Evolutionary conservation across 2,113 vertebrate species (phyloP), one percentile per base, ranked within the genome.

Genomic region (Suricata suricatta): DNA sequence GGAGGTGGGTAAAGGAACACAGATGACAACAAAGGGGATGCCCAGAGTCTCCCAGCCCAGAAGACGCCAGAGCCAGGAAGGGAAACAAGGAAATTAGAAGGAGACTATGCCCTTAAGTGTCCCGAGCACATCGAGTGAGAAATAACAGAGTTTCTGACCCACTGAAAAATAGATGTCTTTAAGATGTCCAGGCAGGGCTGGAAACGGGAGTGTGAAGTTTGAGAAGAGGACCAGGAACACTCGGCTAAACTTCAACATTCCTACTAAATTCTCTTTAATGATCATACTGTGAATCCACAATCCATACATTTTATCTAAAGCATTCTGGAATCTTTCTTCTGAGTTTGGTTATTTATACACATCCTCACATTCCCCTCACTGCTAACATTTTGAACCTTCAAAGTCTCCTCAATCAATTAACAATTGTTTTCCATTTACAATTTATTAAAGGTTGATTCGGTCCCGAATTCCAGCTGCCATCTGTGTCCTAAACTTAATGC

Each of bases 331-430:
- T 41, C 14, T 86, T 74, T 72, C 54, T 3, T n/a, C 68, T 16
- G 14, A 52, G 11, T 64, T 88, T 47, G 71, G 76, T 47, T 13
- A 77, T 15, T 88, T 47, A 15, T 2, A 66, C 57, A 31, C 76
- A 93, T 90, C 21, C 95, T 72, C 92, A 41, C 95, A 91, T 88
- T 79, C 38, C 80, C 0, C 4, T 97, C 94, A 91, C 92, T 83
- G 72, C 87, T 77, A 83, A 94, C n/a, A 21, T 97, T 92, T 79
- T 83, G 97, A 81, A 64, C 35, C 87, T 96, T 95, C 90, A 85
- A 92, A 54, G 44, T 83, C 81, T 91, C 35, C 83, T 93, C 88
- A 85, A 97, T 98, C 96, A 97, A 92, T 96, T 92, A 97, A 97
- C 83, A 96, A 85, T 72, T 97, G 50, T 96, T 96, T 95, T 96